Percentiles rank a stretch among this genome's conserved stretches.
These are phyloP conservation scores for Ophioninae sp. DNA, from an alignment of 2,888 invertebrate species.

Conservation along the genomic window DNA sequence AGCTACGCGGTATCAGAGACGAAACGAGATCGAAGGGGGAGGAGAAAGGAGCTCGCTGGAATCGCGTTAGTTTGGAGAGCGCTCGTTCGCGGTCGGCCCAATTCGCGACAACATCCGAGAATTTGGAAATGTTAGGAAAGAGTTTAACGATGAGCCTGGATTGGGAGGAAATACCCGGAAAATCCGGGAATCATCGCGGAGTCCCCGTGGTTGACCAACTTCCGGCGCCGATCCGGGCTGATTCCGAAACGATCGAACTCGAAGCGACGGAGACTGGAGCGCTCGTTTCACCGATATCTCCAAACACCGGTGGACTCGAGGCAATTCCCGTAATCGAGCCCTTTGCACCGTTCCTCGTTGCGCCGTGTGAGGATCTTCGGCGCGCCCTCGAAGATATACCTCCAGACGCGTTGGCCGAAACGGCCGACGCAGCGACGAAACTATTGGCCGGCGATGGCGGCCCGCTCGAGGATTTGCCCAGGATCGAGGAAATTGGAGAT, in stretches of 20 bases:
- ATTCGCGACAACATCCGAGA: constrained; percentile 82
- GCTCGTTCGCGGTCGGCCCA: constrained; percentile 81
- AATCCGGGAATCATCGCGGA: constrained; percentile 79
- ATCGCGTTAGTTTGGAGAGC: constrained; percentile 82
- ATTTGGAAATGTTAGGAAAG: constrained; percentile 85
- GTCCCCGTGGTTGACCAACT: constrained; percentile 73
- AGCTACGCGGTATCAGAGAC: constrained; percentile 75
- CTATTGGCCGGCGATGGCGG: constrained; percentile 82
- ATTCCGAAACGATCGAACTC: constrained; percentile 82
- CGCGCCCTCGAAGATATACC: constrained; percentile 83
- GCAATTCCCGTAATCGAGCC: constrained; percentile 85
- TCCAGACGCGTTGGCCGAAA: constrained; percentile 83
- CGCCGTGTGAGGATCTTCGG: constrained; percentile 82
- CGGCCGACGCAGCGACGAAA: constrained; percentile 84
- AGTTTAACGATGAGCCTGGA: constrained; percentile 86
- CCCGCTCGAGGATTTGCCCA: constrained; percentile 84
- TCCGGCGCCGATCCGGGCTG: constrained; percentile 82
- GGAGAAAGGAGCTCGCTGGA: constrained; percentile 81
- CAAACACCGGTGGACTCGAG: constrained; percentile 83
- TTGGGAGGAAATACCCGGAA: constrained; percentile 85
- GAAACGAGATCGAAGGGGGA: constrained; percentile 66
- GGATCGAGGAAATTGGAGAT: constrained; percentile 85
- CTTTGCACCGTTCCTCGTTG: constrained; percentile 83
- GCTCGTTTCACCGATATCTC: constrained; percentile 81
- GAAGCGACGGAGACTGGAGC: constrained; percentile 77